A percentile compares a stretch with the other conserved stretches of the same genome.
Conservation (phyloP, 2,113 vertebrate species). For the Istiophorus platypterus region DNA sequence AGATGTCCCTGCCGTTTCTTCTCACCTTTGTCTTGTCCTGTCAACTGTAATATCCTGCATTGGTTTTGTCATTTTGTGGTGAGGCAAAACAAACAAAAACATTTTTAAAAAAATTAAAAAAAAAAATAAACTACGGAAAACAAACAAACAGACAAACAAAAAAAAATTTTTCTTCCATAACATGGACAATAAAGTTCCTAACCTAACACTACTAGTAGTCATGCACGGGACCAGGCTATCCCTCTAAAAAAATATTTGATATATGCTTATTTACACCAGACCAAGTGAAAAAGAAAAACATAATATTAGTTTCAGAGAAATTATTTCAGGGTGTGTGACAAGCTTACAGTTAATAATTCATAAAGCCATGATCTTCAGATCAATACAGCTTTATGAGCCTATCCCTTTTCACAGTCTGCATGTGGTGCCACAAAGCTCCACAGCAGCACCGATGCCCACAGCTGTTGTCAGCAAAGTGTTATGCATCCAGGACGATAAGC, state of each 20-base stretch:
- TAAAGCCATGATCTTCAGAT: constrained; percentile 42
- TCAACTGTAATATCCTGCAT: too few species aligned
- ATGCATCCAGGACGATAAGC: constrained; percentile 46
- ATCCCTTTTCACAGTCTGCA: constrained; percentile 28
- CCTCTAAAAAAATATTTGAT: neutral
- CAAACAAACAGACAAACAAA: too few species aligned
- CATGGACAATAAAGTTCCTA: neutral
- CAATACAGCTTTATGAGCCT: constrained; percentile 38
- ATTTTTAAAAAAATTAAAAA: too few species aligned
- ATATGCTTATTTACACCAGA: neutral
- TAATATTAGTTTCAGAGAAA: neutral
- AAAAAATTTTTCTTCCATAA: neutral
- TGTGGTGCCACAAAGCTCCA: constrained; percentile 25
- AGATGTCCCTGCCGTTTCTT: too few species aligned
- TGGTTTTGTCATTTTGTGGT: too few species aligned
- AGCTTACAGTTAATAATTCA: constrained; percentile 62
- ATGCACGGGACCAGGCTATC: neutral
- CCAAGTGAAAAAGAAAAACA: neutral
- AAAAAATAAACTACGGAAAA: neutral
- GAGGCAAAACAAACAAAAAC: too few species aligned
- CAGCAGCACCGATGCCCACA: constrained; percentile 33
- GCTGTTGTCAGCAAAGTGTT: constrained; percentile 52
- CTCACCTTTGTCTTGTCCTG: too few species aligned
- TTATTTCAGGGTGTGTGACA: neutral
- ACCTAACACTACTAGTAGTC: neutral